Conservation (phyloP, 2,113 vertebrate species). For the Dicerorhinus sumatrensis region DNA sequence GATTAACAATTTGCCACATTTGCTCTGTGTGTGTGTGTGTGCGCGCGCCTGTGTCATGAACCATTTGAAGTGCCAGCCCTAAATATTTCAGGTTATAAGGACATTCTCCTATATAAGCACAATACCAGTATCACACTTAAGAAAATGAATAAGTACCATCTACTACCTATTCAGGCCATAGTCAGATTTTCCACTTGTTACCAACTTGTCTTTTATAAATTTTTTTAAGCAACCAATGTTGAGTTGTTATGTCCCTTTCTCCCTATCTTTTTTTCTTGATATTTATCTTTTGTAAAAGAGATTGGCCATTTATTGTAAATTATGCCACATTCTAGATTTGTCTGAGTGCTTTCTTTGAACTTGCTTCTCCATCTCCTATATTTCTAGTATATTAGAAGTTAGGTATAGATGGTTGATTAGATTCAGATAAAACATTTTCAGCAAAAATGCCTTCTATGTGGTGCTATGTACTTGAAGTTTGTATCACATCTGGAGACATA, state of each 20-base stretch:
- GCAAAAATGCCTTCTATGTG: not conserved
- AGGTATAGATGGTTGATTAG: not conserved
- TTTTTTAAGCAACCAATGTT: not conserved
- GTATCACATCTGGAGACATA: not conserved
- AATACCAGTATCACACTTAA: not conserved
- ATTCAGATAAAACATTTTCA: constrained; percentile 39
- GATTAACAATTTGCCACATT: not conserved
- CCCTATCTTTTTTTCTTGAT: not conserved
- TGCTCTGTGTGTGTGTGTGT: not conserved
- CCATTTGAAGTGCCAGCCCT: not conserved
- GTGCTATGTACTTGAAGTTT: not conserved
- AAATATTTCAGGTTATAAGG: constrained; percentile 10
- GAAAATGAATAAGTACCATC: not conserved
- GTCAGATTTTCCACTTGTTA: not conserved
- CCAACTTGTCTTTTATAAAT: not conserved
- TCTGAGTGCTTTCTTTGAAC: constrained; percentile 31
- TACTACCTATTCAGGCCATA: not conserved
- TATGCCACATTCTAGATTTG: constrained; percentile 9
- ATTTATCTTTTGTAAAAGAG: not conserved
- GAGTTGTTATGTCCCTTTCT: not conserved
- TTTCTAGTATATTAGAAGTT: constrained; percentile 43
- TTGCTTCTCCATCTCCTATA: not conserved
- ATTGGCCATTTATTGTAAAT: not conserved
- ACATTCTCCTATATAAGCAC: not conserved
- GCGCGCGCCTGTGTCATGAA: not conserved